These are phyloP conservation scores for Platysteira castanea DNA, from an alignment of 2,113 vertebrate genomes.

Conservation along the genomic window DNA sequence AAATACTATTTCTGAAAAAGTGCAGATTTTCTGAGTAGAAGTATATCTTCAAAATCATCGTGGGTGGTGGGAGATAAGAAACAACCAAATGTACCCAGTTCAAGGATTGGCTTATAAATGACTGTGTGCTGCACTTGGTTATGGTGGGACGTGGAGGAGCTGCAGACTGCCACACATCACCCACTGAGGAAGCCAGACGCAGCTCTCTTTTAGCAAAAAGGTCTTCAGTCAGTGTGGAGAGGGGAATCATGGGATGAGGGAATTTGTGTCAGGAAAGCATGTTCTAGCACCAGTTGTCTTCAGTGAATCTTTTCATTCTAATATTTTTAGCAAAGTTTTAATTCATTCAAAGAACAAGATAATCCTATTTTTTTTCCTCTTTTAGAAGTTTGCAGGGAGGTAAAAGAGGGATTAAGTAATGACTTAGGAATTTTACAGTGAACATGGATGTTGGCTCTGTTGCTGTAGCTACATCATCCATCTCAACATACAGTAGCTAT, in stretches of 20 bases:
- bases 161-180: neutral
- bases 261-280: neutral
- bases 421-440: neutral
- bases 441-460: conserved; percentile 24
- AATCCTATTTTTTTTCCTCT: neutral
- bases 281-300: neutral
- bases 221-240: neutral
- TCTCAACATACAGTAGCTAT: conserved; percentile 56
- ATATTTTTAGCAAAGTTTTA: neutral
- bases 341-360: neutral
- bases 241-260: neutral
- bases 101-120: neutral
- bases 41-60: neutral
- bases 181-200: neutral
- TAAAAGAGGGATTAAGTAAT: conserved; percentile 4
- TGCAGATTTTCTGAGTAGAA: neutral
- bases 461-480: conserved; percentile 32
- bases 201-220: neutral
- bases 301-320: neutral
- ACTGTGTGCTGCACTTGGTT: neutral
- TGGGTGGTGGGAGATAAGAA: neutral
- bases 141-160: neutral
- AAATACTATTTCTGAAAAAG: neutral
- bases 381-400: neutral
- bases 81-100: neutral